Percentiles rank a stretch among this genome's conserved stretches.
Conservation (phyloP, 2,113 vertebrate genomes). For the Aptenodytes patagonicus region DNA sequence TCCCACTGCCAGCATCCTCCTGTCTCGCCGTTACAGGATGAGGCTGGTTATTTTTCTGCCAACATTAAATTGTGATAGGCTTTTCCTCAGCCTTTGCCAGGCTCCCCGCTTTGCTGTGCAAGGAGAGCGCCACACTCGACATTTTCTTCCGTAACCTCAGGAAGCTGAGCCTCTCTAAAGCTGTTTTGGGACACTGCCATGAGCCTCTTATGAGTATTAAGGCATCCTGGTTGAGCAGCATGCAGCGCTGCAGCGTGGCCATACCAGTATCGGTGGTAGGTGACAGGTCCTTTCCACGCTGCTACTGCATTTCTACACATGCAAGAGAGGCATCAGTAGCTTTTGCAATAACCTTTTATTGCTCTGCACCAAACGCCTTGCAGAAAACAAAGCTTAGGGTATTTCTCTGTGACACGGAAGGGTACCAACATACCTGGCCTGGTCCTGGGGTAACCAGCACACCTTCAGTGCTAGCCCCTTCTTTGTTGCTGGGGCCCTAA, state of each 20-base stretch:
- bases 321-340: not conserved
- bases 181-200: not conserved
- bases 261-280: fast-evolving
- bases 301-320: not conserved
- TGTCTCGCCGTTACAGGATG: fast-evolving
- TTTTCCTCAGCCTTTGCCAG: not conserved
- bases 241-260: not conserved
- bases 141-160: not conserved
- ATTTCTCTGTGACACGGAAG: not conserved
- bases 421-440: not conserved
- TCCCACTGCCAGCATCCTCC: not conserved
- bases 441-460: not conserved
- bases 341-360: not conserved
- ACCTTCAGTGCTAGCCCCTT: not conserved
- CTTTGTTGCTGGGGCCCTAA: not conserved
- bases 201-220: not conserved
- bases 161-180: not conserved
- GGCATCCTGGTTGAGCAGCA: not conserved
- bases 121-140: not conserved
- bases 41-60: not conserved
- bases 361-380: not conserved
- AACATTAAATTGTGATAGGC: not conserved
- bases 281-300: not conserved
- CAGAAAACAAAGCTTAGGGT: not conserved
- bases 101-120: not conserved